Evolutionary conservation across 2,888 invertebrate genomes (phyloP), one percentile per base, ranked within the genome.

Genomic region (Labia minor): DNA sequence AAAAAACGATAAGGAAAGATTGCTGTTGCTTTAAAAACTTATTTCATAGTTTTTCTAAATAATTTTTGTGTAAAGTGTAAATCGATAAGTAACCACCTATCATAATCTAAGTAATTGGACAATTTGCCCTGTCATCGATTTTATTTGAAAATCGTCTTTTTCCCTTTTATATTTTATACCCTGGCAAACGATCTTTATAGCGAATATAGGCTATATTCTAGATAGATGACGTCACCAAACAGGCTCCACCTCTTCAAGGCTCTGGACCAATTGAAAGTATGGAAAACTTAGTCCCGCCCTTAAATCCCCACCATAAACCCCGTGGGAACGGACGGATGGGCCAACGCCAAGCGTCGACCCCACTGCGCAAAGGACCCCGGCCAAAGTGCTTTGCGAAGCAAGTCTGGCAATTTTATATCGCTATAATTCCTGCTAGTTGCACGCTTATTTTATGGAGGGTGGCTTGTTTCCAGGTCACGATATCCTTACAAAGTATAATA

Each of bases 391-490:
- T 26, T 26, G 26, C 26, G 8, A 26, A 26, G 26, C 26, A 26
- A 6, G 26, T 26, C 26, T 26, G 26, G 26, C 26, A 26, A 26
- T 49, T 49, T 49, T 49, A 49, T 49, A 49, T 49, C 49, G 49
- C 49, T 49, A 49, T 49, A 49, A 49, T 49, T 49, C 26, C 49
- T 49, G 49, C 49, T 49, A 49, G n/a, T 49, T 49, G 49, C 6
- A 3, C 49, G 49, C 49, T 49, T 49, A 49, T 49, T 49, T 49
- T 8, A 49, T 16, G 49, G 26, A 8, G 16, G 16, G 6, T 49
- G 49, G 49, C 49, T 49, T 49, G 49, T 26, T 26, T 26, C 26
- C 49, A 14, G 49, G 49, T 49, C 49, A 49, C 49, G 49, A 49
- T 8, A 49, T 16, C 16, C 16, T 14, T 14, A 4, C 49, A 26